Conservation (phyloP, 2,888 invertebrate genomes). For the Allolobophora icterica region DNA sequence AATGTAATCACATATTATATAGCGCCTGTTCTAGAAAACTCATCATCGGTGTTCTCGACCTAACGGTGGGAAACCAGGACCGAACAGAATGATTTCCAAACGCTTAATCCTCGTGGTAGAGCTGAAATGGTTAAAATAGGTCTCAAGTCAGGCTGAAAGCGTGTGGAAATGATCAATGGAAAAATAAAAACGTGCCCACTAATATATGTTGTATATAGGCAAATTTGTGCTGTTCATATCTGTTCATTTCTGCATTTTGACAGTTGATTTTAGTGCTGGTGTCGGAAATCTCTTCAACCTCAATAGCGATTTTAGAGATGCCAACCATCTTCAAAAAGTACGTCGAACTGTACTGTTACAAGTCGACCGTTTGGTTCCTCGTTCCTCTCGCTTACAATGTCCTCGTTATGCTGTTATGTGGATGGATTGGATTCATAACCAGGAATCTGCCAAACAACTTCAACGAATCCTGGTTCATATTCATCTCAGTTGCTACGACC, state of each 20-base stretch:
- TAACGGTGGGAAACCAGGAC: no score
- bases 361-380: slow-evolving; percentile 49
- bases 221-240: no score
- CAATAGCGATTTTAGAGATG: not conserved
- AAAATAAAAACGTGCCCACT: no score
- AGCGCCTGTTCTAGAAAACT: no score
- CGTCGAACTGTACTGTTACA: slow-evolving; percentile 29
- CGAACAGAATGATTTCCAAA: no score
- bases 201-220: no score
- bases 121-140: no score
- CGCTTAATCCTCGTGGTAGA: no score
- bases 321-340: not conserved
- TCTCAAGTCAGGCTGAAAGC: no score
- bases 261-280: not conserved
- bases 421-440: slow-evolving; percentile 43
- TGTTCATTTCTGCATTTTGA: not conserved
- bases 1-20: no score
- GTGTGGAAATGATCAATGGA: no score
- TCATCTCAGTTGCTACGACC: slow-evolving; percentile 44
- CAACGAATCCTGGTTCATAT: slow-evolving; percentile 48
- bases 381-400: slow-evolving; percentile 49
- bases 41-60: no score
- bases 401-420: slow-evolving; percentile 37
- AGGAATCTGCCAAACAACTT: slow-evolving; percentile 45
- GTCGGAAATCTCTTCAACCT: not conserved